Evolutionary conservation across 2,888 invertebrate genomes (phyloP), one percentile per base, ranked within the genome.

Genomic region (Trichogramma evanescens): DNA sequence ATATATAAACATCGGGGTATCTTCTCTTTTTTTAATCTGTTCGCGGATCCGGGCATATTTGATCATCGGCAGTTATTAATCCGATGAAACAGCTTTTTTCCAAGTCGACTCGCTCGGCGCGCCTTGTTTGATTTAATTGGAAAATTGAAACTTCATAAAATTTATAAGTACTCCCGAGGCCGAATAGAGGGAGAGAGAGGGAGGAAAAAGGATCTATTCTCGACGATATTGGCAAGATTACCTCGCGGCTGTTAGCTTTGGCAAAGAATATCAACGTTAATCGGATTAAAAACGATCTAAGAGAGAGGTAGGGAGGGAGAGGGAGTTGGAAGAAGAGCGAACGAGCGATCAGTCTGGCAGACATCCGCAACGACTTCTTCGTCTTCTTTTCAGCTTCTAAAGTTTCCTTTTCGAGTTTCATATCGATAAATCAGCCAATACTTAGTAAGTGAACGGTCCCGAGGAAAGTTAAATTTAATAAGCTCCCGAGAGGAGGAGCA

Each of bases 161-260:
- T 26, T 26, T 26, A 26, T 26, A 26, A 26, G 26, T 26, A 26
- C 26, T 26, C 26, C 26, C 26, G 26, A 26, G 26, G 26, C 26
- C 26, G 26, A 26, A 26, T 26, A 3, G 26, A 2, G 13, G 13
- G 13, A 13, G 13, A 13, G 13, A 13, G 13, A 13, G 26, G 13
- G 38, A n/a, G 44, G 13, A 13, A 51, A 10, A 41, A 26, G 54
- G 40, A 51, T 59, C 59, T 54, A 59, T 55, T 41, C 49, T 54
- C 57, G 56, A 39, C 50, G 57, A 61, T 54, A 54, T 50, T 44
- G 50, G 50, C 50, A 40, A 50, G 42, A 54, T 61, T 61, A 58
- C 58, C 46, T 41, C 26, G 54, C 49, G 58, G 62, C 58, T 56
- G 55, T 58, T 58, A 57, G 58, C 52, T 50, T 50, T 41, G 44